phyloP scores from a whole-genome alignment of 2,113 vertebrate species.

The Muntiacus reevesi region DNA sequence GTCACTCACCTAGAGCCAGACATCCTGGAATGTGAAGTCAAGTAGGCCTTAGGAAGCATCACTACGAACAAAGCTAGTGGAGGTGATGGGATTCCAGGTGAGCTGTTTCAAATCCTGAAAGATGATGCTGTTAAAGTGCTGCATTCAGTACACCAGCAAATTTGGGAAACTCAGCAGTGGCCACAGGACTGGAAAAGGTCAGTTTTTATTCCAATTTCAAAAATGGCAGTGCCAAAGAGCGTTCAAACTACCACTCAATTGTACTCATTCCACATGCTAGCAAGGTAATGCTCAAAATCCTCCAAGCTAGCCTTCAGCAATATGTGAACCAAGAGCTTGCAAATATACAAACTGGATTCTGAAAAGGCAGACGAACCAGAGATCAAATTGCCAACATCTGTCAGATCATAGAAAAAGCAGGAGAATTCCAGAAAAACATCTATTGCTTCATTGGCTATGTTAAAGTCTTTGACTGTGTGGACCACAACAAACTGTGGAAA shows the following conservation, averaged over 20 bases:
- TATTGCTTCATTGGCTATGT: not conserved
- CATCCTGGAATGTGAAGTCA: not conserved
- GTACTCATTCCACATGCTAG: not conserved
- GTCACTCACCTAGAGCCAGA: too few species aligned
- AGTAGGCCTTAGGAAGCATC: not conserved
- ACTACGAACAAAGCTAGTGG: not conserved
- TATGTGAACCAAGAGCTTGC: not conserved
- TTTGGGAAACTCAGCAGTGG: not conserved
- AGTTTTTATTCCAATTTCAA: not conserved
- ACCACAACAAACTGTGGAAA: not conserved
- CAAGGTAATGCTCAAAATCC: not conserved
- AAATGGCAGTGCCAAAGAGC: not conserved
- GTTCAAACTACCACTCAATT: not conserved
- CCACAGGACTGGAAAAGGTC: not conserved
- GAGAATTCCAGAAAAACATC: not conserved
- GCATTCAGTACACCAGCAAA: not conserved
- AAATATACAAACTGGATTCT: not conserved
- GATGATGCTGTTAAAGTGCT: not conserved
- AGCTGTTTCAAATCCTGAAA: not conserved
- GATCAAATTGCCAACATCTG: not conserved
- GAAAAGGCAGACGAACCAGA: not conserved
- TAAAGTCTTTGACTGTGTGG: not conserved
- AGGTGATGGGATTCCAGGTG: not conserved
- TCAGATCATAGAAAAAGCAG: not conserved
- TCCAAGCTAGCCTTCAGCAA: not conserved